phyloP scores from a whole-genome alignment of 1,140 invertebrate genomes.

The Bombus waltoni region DNA sequence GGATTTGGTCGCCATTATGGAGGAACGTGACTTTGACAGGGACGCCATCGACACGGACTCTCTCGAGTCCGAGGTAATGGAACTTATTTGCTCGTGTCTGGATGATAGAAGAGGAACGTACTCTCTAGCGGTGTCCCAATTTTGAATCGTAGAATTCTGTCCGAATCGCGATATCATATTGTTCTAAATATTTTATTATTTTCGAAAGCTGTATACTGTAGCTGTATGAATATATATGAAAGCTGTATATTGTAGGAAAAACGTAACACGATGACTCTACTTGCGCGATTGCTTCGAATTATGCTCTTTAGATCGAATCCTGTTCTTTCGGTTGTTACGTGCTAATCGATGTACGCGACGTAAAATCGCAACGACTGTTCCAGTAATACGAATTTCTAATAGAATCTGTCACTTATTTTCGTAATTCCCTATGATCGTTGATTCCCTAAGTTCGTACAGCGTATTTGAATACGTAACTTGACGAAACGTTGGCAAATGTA shows the following conservation, averaged over 20 bases:
- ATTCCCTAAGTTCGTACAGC: no score
- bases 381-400: no score
- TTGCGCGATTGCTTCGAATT: no score
- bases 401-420: no score
- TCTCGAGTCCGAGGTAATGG: slow-evolving; percentile 77
- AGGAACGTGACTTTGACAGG: slow-evolving; percentile 72
- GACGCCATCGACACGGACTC: slow-evolving; percentile 80
- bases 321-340: no score
- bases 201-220: not conserved
- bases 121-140: not conserved
- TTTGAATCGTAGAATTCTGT: not conserved
- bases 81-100: not conserved
- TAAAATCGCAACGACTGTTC: no score
- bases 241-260: not conserved
- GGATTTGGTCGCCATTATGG: slow-evolving; percentile 75
- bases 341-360: no score
- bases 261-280: no score
- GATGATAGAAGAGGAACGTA: not conserved
- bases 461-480: not conserved
- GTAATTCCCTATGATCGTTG: no score
- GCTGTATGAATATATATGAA: no score
- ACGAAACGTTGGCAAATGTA: not conserved
- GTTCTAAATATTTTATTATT: not conserved
- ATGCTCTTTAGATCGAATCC: no score
- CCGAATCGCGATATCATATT: not conserved